Percentiles rank a stretch among this genome's conserved stretches.
phyloP scores from a whole-genome alignment of 2,888 invertebrate species.

The Phasia obesa region DNA sequence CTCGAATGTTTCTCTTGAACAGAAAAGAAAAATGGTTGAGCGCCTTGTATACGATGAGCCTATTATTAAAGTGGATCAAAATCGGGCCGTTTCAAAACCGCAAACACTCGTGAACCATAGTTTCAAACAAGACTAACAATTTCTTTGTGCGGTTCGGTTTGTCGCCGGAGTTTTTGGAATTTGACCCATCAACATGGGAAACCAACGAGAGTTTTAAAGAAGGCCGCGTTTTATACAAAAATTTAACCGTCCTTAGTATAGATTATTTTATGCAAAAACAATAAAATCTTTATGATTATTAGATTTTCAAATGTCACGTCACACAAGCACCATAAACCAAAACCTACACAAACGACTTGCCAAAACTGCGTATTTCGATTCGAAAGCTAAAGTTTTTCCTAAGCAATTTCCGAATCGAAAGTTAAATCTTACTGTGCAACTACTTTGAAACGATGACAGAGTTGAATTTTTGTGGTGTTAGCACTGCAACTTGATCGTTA shows the following conservation, averaged over 20 bases:
- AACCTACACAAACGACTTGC: no score
- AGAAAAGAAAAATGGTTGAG: slow-evolving; percentile 20
- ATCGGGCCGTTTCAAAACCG: slow-evolving; percentile 13
- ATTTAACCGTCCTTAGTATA: slow-evolving; percentile 20
- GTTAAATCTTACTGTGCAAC: no score
- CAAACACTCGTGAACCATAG: slow-evolving; percentile 27
- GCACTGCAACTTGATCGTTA: no score
- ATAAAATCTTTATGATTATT: slow-evolving; percentile 37
- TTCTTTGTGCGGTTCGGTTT: slow-evolving; percentile 30
- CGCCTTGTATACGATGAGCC: slow-evolving; percentile 13
- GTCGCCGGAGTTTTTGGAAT: slow-evolving; percentile 18
- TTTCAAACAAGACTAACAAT: slow-evolving; percentile 14
- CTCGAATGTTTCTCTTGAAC: slow-evolving; percentile 17
- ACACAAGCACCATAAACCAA: no score
- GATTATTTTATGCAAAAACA: no score
- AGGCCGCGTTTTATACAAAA: slow-evolving; percentile 10
- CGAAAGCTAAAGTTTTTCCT: no score
- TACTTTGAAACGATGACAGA: no score
- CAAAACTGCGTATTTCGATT: no score
- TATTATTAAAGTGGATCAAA: slow-evolving; percentile 21
- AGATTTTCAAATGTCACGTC: slow-evolving; percentile 8
- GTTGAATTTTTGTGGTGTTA: no score
- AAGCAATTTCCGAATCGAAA: no score
- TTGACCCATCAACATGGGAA: slow-evolving; percentile 16
- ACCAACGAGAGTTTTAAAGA: slow-evolving; percentile 12